Evolutionary conservation across 2,797 vertebrate genomes (phyloP), one percentile per base, ranked within the genome.

Genomic region (Crenichthys baileyi): DNA sequence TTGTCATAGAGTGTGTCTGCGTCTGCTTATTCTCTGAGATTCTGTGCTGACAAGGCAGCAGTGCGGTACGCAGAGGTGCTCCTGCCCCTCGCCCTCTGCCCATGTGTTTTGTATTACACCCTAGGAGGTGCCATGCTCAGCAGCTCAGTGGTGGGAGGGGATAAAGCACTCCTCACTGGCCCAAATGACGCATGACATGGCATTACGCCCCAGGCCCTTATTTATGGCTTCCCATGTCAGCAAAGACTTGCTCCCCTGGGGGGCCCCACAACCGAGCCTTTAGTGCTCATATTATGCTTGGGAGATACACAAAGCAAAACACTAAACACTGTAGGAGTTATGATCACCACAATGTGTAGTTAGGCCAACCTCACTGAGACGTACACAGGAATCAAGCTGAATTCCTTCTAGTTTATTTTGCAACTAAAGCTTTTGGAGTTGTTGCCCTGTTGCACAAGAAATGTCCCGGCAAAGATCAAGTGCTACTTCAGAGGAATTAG

Each of bases 191-290:
- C 95, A 94, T 95, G 93, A 95, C 95, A 95, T 89, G 92, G 93
- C 85, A 84, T 90, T 94, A 91, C 92, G 85, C 93, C 92, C 92
- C 80, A 61, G 90, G 91, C 87, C 83, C 89, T 96, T 95, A 95
- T 96, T 96, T 95, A 95, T 96, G 95, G 89, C 94, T 96, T 96
- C 94, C 94, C 93, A 94, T 95, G 95, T 96, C 94, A 94, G 92
- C 79, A 26, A 89, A 93, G 92, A 87, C 91, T 90, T 55, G 86
- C 87, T 92, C 94, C 93, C 94, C 90, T 77, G 91, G 90, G 94
- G 92, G 91, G 83, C 91, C 90, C 87, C 85, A 77, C 75, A 76
- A 82, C 91, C 79, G 72, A 58, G 84, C 80, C 71, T 74, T 85
- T 79, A 82, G 83, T 51, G 65, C 84, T 91, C 82, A 82, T 87